Conservation (phyloP, 2,888 invertebrate genomes). For the Emmelina monodactyla region DNA sequence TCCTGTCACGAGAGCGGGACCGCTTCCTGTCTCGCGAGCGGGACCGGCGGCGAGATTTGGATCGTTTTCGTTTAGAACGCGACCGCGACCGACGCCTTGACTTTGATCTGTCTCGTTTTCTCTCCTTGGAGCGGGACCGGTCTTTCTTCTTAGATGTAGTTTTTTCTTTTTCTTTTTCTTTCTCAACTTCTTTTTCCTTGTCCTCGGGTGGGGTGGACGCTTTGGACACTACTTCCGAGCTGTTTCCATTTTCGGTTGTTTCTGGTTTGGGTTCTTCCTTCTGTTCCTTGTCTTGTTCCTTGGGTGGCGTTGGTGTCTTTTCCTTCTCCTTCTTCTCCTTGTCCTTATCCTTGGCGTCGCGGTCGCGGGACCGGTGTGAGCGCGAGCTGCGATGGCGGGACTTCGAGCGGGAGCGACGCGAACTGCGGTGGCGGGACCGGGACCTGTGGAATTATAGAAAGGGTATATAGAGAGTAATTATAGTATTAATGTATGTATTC, state of each 20-base stretch:
- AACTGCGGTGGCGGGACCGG: constrained; percentile 65
- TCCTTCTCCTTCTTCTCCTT: constrained; percentile 34
- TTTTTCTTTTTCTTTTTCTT: constrained; percentile 32
- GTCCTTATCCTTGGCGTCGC: constrained; percentile 35
- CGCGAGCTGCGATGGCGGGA: constrained; percentile 66
- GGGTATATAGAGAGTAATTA: constrained; percentile 9
- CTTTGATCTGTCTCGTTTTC: constrained; percentile 57
- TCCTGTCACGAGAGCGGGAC: constrained; percentile 58
- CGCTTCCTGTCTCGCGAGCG: constrained; percentile 51
- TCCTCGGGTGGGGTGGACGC: constrained; percentile 36
- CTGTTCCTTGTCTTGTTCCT: constrained; percentile 33
- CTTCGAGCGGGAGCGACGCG: constrained; percentile 57
- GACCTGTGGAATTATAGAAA: too few relatives aligned
- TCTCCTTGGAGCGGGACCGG: constrained; percentile 49
- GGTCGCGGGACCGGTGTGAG: constrained; percentile 46
- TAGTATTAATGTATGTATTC: not conserved
- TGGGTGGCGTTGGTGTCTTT: constrained; percentile 38
- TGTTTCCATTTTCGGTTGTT: constrained; percentile 40
- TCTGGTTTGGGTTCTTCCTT: constrained; percentile 22
- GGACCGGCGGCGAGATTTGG: constrained; percentile 46
- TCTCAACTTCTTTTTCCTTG: constrained; percentile 17
- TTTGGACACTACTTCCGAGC: constrained; percentile 34
- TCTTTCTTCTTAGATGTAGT: constrained; percentile 53
- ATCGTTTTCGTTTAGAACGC: constrained; percentile 53
- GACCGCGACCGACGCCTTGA: constrained; percentile 70